These are phyloP conservation scores for Xenentodon cancila DNA, from an alignment of 2,797 vertebrate genomes.

Conservation along the genomic window DNA sequence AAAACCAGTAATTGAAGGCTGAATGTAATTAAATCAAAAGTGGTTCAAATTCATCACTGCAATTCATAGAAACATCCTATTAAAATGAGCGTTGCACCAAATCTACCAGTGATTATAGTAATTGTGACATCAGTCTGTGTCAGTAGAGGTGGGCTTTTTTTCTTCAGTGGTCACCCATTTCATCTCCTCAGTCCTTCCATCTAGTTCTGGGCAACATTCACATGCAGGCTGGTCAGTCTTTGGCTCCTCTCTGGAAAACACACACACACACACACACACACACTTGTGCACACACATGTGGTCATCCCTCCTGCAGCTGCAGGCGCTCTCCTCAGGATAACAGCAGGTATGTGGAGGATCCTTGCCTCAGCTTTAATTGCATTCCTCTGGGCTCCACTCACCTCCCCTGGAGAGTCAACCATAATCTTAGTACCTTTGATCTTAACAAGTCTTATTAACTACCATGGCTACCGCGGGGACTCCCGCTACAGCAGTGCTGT, in stretches of 20 bases:
- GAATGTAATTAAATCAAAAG: conserved; percentile 43
- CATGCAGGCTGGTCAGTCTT: background rate
- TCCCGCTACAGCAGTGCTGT: conserved; percentile 15
- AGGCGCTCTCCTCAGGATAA: conserved; percentile 34
- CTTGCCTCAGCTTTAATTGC: conserved; percentile 54
- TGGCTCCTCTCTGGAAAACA: background rate
- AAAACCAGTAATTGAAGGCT: conserved; percentile 24
- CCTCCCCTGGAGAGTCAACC: conserved; percentile 55
- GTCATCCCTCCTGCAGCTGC: background rate
- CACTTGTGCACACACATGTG: conserved; percentile 3
- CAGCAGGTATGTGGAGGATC: conserved; percentile 45
- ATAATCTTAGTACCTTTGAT: conserved; percentile 55
- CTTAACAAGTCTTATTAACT: conserved; percentile 61
- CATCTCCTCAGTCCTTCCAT: conserved; percentile 4
- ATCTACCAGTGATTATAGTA: conserved; percentile 50
- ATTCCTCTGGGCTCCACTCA: conserved; percentile 43
- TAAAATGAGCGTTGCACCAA: conserved; percentile 30
- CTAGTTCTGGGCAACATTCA: conserved; percentile 25
- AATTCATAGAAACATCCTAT: conserved; percentile 38
- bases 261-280: background rate
- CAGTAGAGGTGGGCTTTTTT: conserved; percentile 47
- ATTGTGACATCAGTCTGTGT: conserved; percentile 41
- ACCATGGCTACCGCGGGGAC: conserved; percentile 54
- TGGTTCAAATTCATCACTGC: conserved; percentile 37
- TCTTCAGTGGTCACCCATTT: conserved; percentile 36